Conservation (phyloP, 2,113 vertebrate genomes). For the Heteronetta atricapilla region DNA sequence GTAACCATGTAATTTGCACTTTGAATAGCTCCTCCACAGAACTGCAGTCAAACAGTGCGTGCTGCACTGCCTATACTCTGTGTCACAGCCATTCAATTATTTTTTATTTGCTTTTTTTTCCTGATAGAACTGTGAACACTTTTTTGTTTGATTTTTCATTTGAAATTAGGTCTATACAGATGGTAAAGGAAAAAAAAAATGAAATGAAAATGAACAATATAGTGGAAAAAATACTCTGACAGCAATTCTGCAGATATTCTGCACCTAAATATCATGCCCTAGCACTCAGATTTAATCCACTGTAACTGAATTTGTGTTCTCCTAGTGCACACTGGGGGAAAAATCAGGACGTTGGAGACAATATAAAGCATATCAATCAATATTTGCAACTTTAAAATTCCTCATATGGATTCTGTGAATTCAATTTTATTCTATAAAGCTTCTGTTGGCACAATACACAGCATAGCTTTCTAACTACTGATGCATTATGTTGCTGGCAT, state of each 20-base stretch:
- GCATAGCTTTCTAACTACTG: slow-evolving; percentile 5
- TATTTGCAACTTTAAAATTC: slow-evolving; percentile 44
- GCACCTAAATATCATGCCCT: slow-evolving; percentile 5
- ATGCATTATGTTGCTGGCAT: slow-evolving; percentile 23
- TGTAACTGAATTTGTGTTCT: slow-evolving; percentile 52
- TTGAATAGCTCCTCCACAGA: neutral
- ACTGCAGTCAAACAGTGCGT: neutral
- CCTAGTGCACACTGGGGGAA: neutral
- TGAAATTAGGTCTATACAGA: slow-evolving; percentile 2
- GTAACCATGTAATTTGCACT: neutral
- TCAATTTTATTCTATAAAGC: slow-evolving; percentile 46
- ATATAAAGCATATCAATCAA: slow-evolving; percentile 45
- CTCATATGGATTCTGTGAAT: slow-evolving; percentile 32
- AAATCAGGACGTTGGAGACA: slow-evolving; percentile 46
- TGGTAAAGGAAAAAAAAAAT: neutral
- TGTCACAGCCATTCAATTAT: neutral
- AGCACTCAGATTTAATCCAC: slow-evolving; percentile 46
- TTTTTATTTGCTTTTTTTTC: neutral
- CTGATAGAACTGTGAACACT: neutral
- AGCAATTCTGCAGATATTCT: slow-evolving; percentile 7
- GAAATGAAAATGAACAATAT: neutral
- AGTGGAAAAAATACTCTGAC: neutral
- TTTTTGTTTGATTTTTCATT: neutral
- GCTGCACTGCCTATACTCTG: neutral
- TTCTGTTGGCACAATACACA: slow-evolving; percentile 13